phyloP scores from a whole-genome alignment of 2,797 vertebrate species.

The Serranus cabrilla region DNA sequence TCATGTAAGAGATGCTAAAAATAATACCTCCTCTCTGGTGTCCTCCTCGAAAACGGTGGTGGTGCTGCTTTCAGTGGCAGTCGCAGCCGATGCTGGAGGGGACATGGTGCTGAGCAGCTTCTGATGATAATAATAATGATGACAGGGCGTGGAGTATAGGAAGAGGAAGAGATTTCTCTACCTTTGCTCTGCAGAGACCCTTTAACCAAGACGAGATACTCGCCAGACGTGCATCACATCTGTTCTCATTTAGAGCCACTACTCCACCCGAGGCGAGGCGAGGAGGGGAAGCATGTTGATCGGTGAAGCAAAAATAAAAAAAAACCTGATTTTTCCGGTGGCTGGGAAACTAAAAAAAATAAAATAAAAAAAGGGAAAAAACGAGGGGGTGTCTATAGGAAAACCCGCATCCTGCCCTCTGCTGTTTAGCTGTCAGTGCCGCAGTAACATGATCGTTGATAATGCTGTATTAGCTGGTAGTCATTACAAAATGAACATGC shows the following conservation, averaged over 20 bases:
- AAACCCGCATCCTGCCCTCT: conserved; percentile 29
- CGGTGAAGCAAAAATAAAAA: conserved; percentile 7
- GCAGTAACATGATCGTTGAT: conserved; percentile 67
- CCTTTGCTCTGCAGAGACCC: conserved; percentile 46
- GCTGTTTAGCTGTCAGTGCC: conserved; percentile 54
- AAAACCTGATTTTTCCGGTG: conserved; percentile 4
- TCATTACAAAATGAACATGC: conserved; percentile 21
- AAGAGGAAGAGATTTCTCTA: conserved; percentile 36
- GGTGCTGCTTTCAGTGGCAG: conserved; percentile 85
- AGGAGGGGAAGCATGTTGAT: conserved; percentile 41
- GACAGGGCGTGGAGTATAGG: conserved; percentile 68
- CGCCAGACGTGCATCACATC: conserved; percentile 22
- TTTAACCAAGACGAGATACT: conserved; percentile 35
- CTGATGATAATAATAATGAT: conserved; percentile 16
- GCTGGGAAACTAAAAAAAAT: neutral
- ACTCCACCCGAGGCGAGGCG: conserved; percentile 9
- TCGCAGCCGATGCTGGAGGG: conserved; percentile 90
- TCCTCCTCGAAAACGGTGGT: conserved; percentile 83
- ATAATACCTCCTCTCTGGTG: conserved; percentile 84
- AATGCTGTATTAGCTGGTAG: conserved; percentile 31
- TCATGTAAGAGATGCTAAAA: neutral
- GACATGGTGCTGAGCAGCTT: conserved; percentile 82
- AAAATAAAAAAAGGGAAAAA: neutral
- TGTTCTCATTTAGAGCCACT: conserved; percentile 2
- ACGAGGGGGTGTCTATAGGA: neutral